These are phyloP conservation scores for Nyctalus aviator DNA, from an alignment of 2,797 vertebrate genomes.

Conservation along the genomic window DNA sequence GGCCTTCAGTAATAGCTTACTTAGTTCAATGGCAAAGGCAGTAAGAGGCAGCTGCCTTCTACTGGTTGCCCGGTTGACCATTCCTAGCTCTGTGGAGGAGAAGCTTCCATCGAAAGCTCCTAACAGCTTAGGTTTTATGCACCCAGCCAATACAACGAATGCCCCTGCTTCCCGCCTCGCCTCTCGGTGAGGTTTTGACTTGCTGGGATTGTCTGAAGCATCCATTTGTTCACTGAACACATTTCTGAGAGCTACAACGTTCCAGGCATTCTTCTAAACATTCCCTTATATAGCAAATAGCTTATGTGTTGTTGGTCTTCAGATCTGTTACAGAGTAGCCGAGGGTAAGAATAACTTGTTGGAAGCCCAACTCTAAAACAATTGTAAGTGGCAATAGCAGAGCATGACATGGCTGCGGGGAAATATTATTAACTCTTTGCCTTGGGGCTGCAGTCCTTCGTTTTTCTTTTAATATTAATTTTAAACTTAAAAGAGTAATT, in stretches of 20 bases:
- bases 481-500: neutral
- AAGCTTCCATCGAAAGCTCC: neutral
- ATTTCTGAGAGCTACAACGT: neutral
- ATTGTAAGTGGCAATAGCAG: neutral
- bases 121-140: neutral
- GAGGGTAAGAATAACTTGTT: neutral
- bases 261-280: neutral
- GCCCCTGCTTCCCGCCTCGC: neutral
- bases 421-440: neutral
- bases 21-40: conserved; percentile 40
- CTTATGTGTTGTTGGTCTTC: neutral
- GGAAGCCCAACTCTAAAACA: neutral
- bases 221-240: neutral
- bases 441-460: neutral
- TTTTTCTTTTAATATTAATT: conserved; percentile 25
- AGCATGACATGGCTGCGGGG: neutral
- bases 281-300: neutral
- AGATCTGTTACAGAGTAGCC: neutral
- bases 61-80: neutral
- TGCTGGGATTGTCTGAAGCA: neutral
- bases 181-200: neutral
- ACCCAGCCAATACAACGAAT: neutral
- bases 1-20: conserved; percentile 36
- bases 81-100: neutral
- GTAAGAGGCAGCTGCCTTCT: neutral